Conservation (phyloP, 35 echinoderm and acorn worm species). For the Apostichopus californicus region DNA sequence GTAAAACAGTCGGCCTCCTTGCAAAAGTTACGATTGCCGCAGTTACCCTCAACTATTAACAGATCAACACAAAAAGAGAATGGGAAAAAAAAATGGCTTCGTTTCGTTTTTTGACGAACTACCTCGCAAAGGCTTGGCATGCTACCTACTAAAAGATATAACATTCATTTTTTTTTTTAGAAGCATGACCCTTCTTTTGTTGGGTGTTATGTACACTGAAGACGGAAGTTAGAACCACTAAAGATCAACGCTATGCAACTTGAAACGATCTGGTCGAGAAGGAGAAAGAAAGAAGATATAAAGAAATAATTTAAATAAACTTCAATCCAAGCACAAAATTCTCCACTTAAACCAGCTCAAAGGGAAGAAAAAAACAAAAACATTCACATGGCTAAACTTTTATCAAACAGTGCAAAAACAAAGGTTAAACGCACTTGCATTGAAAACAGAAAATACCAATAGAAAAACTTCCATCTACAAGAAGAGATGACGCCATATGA, state of each 20-base stretch:
- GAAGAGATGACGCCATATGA: too few relatives aligned
- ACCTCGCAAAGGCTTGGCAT: background rate
- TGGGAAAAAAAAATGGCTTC: background rate
- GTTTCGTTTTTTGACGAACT: background rate
- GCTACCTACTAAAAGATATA: background rate
- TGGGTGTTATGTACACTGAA: background rate
- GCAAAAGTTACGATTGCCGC: background rate
- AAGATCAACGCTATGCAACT: constrained; percentile 5
- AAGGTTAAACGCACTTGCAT: too few relatives aligned
- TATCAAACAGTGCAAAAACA: too few relatives aligned
- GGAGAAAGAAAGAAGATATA: background rate
- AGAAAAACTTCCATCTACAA: too few relatives aligned
- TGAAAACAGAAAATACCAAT: too few relatives aligned
- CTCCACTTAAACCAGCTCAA: background rate
- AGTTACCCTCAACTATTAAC: background rate
- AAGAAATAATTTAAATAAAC: constrained; percentile 1
- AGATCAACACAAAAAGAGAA: background rate
- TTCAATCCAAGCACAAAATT: constrained; percentile 10
- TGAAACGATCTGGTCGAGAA: background rate
- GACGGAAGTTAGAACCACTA: background rate
- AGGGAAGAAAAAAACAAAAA: too few relatives aligned
- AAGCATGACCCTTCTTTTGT: background rate
- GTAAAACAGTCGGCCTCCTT: background rate
- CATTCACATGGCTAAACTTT: too few relatives aligned
- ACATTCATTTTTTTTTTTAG: background rate